Base-by-base conservation (phyloP, 2,888 invertebrate genomes). In the Dinocampus coccinellae region DNA sequence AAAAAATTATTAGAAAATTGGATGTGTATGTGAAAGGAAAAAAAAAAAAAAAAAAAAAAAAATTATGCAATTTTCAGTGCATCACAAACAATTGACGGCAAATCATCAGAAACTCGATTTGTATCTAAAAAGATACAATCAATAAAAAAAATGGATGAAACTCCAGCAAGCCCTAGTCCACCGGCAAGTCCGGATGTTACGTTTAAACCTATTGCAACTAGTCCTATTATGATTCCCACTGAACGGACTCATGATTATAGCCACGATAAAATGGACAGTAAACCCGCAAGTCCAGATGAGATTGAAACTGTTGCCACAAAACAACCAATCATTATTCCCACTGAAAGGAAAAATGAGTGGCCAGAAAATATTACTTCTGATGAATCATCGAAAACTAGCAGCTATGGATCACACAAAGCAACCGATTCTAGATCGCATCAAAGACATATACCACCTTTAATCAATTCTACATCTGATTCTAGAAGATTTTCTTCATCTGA, bases 101-200 rank as follows among this genome's bases (percentile, higher is more conserved):
- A 63, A 58, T 74, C 55, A 63, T n/a, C 16, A 26, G 24, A 36
- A 16, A 6, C 13, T 16, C 22, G 53, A 34, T 58, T n/a, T 16
- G 26, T 6, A 47, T 22, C 42, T 20, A 22, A n/a, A 53, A 34
- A 29, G 24, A 26, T 24, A 55, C 55, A 55, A 20, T 29, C 20
- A 16, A 34, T 62, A 47, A 61, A 33, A 55, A 73, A 74, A 13
- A 72, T 79, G 22, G 80, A 85, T 9, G 83, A 87, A 62, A 89
- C 89, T 11, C 90, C 90, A 4, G 87, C 88, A 3, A 89, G 89
- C 76, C 89, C 89, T 3, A 89, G 89, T 80, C 89, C 89, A 34
- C 84, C 88, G 1, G 82, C 84, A 3, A 87, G 86, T 77, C 83
- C 87, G 3, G 82, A 82, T 53, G 24, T 24, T n/a, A 36, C 13